These are phyloP conservation scores for Gila robusta DNA, from an alignment of 2,797 vertebrate species.

Conservation along the genomic window DNA sequence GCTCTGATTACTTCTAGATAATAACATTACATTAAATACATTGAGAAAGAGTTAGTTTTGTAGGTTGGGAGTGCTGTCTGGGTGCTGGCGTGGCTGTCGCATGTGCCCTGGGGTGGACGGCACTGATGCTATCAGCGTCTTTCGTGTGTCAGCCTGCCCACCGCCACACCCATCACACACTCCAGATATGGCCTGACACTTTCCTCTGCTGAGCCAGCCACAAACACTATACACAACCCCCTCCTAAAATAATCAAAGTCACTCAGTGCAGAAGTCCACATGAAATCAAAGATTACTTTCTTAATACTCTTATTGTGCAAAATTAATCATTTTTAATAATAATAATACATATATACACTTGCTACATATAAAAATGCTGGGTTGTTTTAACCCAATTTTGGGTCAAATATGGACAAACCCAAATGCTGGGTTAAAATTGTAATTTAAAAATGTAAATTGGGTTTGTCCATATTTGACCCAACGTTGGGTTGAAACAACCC, in stretches of 20 bases:
- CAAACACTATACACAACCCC: conserved; percentile 20
- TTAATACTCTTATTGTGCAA: background rate
- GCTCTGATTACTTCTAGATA: background rate
- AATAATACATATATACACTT: background rate
- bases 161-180: conserved; percentile 21
- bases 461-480: no score
- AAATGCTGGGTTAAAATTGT: no score
- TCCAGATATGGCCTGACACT: conserved; percentile 33
- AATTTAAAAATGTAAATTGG: no score
- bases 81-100: conserved; percentile 2
- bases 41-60: background rate
- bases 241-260: conserved; percentile 9
- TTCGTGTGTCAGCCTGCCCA: conserved; percentile 20
- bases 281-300: background rate
- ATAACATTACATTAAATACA: background rate
- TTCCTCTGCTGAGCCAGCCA: conserved; percentile 20
- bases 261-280: background rate
- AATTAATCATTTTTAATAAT: background rate
- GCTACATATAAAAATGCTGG: no score
- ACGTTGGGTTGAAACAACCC: no score
- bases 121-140: conserved; percentile 19
- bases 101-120: conserved; percentile 14
- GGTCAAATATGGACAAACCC: no score
- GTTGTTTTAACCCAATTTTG: no score
- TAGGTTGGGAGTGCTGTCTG: background rate